These are phyloP conservation scores for Zaprionus bogoriensis DNA, from an alignment of 2,888 invertebrate species.

Conservation along the genomic window DNA sequence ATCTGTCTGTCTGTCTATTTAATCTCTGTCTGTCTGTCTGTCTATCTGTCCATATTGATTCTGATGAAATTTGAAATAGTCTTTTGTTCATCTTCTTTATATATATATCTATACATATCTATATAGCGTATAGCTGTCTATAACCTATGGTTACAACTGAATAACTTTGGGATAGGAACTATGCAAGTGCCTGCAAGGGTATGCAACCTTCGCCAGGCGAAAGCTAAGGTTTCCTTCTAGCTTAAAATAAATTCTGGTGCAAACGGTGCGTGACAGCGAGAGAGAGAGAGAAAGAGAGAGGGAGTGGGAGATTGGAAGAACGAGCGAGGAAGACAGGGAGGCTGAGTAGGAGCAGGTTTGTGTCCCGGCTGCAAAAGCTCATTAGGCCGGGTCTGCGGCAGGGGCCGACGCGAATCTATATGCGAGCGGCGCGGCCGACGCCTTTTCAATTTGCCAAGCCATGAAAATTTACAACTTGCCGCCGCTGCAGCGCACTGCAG, in stretches of 20 bases:
- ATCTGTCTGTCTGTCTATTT: no score
- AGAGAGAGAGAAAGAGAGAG: conserved; percentile 2
- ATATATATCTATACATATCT: no score
- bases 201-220: no score
- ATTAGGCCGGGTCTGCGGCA: conserved; percentile 51
- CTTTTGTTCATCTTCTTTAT: no score
- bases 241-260: conserved; percentile 76
- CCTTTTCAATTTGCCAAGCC: conserved; percentile 76
- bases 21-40: no score
- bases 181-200: no score
- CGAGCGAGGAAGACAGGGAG: not conserved
- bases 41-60: no score
- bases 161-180: no score
- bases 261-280: conserved; percentile 72
- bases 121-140: no score
- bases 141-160: no score
- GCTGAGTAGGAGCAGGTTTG: conserved; percentile 2
- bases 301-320: not conserved
- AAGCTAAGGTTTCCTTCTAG: no score
- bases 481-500: conserved; percentile 17
- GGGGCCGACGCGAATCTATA: conserved; percentile 52
- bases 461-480: conserved; percentile 63
- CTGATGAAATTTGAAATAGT: no score
- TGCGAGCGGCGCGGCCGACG: conserved; percentile 70
- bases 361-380: conserved; percentile 56